Evolutionary conservation across 2,797 vertebrate species (phyloP), one percentile per base, ranked within the genome.

Genomic region (Parauchenoglanis ngamensis): DNA sequence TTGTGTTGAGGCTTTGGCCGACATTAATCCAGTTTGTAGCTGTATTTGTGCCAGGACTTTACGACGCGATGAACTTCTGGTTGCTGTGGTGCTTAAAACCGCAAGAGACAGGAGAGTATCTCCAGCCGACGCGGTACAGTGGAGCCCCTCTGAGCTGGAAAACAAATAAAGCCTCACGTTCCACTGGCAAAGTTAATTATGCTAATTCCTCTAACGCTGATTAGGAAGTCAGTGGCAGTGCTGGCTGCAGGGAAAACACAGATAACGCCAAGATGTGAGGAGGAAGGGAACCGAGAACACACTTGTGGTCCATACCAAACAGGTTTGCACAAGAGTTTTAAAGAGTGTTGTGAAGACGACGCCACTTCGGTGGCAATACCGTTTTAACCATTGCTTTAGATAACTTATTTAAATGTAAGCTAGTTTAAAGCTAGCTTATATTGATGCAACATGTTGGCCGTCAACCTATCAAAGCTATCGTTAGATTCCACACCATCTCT

Each of bases 121-220:
- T 86, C 76, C 23, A 70, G 68, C 76, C 61, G 80, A 49, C 10
- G 80, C 61, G 80, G 15, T 83, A 83, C 80, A 67, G 25, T 83
- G 80, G 46, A 67, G 7, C 80, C n/a, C n/a, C 80, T 67, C 61
- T 94, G 93, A 95, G 94, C 93, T 90, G 91, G 92, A 90, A 92
- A 95, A 95, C 93, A 95, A 95, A 96, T 94, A 95, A 90, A 93
- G 93, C 93, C 92, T 92, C 92, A 91, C 89, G 91, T 93, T 93
- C 91, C 91, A 93, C 93, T 92, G 94, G 94, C 94, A 95, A 92
- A 95, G 93, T 91, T 90, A 90, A 94, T 94, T 95, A 95, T 96
- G 95, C 92, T 94, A 95, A 96, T 96, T 88, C 95, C 85, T 86
- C 92, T 93, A 95, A 95, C 94, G 93, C 94, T 94, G 94, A 96